Base-by-base conservation (phyloP, 2,797 vertebrate species). In the Diglossa cyanea region DNA sequence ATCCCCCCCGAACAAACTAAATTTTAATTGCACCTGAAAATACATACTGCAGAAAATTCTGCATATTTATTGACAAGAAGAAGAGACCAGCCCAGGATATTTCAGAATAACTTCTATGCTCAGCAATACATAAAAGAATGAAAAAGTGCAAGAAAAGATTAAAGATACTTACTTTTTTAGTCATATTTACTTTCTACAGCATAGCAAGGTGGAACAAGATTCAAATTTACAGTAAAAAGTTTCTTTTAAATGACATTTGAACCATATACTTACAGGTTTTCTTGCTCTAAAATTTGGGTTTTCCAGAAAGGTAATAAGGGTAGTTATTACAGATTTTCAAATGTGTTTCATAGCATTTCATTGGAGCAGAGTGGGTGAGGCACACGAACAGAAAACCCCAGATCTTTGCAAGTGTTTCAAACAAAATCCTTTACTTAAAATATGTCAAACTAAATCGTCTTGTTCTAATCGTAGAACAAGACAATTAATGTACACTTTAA, bases 311-410 rank as follows among this genome's bases (percentile, higher is more conserved):
- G 4, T 10, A 39, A 25, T 7, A 66, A 1, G 2, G 2, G 5
- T n/a, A 53, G 5, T 31, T 76, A 47, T 31, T 23, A 57, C 10
- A 54, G n/a, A 14, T 62, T 79, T 75, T 92, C 50, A 61, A 61
- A 54, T 17, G 11, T 26, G 0, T 76, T 91, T 73, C 10, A 8
- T 33, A 42, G 18, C 3, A 37, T 67, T 50, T 65, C 4, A 1
- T 30, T 18, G 4, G 2, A 63, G 7, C 0, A 2, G 4, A 42
- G 6, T 13, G 8, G 1, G 1, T 4, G 0, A 2, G 1, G 4
- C 1, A 3, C 17, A 33, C 4, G 37, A 68, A 39, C 0, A 63
- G 47, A 57, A 44, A 42, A 5, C 0, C 2, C 2, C 3, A 45
- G 70, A 50, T 50, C 2, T 54, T 44, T 70, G 11, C 7, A 82